A percentile compares a stretch with the other conserved stretches of the same genome.
Conservation (phyloP, 2,797 vertebrate species). For the Apogon hyalosoma region DNA sequence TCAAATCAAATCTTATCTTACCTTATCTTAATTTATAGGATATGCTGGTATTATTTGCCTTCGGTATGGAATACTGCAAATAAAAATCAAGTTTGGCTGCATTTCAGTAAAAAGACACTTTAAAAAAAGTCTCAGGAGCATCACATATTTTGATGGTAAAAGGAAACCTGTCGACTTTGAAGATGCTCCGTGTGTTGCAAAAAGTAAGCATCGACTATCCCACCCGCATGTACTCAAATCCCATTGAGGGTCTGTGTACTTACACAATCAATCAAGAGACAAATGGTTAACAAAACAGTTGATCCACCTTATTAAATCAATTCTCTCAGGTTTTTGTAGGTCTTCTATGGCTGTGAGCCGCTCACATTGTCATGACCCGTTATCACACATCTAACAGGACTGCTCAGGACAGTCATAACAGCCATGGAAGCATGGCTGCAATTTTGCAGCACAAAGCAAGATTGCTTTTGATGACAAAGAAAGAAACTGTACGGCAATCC, state of each 20-base stretch:
- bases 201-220: slow-evolving; percentile 4
- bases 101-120: slow-evolving; percentile 12
- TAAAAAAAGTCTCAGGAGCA: background rate
- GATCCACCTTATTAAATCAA: background rate
- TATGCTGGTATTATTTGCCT: no score
- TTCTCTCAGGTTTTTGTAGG: background rate
- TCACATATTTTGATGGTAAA: slow-evolving; percentile 27
- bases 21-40: no score
- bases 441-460: background rate
- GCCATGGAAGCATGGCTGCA: background rate
- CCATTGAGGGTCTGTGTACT: background rate
- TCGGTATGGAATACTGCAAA: no score
- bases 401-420: background rate
- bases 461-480: background rate
- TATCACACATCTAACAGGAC: slow-evolving; percentile 1
- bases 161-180: slow-evolving; percentile 16
- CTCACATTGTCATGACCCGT: background rate
- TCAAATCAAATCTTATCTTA: no score
- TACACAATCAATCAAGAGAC: slow-evolving; percentile 1
- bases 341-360: background rate
- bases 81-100: background rate
- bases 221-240: background rate
- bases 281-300: background rate
- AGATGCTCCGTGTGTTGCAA: slow-evolving; percentile 7
- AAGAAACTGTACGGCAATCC: background rate